A percentile compares a stretch with the other conserved stretches of the same genome.
These are phyloP conservation scores for Nestor notabilis DNA, from an alignment of 2,113 vertebrate species.

Conservation along the genomic window DNA sequence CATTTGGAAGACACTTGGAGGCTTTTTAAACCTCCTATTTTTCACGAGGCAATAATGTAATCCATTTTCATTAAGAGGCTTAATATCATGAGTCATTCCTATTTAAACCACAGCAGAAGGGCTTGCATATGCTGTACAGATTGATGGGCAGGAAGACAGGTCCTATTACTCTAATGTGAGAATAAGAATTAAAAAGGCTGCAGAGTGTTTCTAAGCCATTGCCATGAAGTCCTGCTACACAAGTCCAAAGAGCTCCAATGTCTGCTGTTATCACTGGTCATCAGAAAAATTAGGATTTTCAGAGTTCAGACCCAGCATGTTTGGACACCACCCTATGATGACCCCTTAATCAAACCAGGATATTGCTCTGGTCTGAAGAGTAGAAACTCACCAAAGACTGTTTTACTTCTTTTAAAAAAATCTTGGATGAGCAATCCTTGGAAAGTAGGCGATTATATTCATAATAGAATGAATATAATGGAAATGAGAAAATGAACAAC, in stretches of 20 bases:
- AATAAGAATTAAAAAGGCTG: conserved; percentile 6
- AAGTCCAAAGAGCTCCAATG: not conserved
- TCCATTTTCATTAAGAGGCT: conserved; percentile 50
- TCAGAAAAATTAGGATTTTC: not conserved
- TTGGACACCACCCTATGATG: not conserved
- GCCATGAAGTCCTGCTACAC: not conserved
- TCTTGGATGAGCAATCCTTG: not conserved
- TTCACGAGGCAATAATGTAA: conserved; percentile 26
- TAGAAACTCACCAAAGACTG: not conserved
- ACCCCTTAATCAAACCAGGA: not conserved
- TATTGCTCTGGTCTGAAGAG: not conserved
- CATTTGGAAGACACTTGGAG: conserved; percentile 38
- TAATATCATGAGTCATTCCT: conserved; percentile 56
- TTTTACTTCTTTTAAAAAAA: not conserved
- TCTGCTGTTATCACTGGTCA: not conserved
- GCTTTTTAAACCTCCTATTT: conserved; percentile 55
- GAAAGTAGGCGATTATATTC: not conserved
- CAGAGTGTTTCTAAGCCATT: not conserved
- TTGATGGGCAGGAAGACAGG: conserved; percentile 39
- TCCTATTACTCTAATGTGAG: conserved; percentile 38
- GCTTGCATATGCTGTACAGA: conserved; percentile 39
- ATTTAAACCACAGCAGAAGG: conserved; percentile 41
- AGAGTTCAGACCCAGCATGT: not conserved
- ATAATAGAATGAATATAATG: too few relatives aligned
- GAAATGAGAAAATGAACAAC: not conserved